These are phyloP conservation scores for Phoebastria nigripes DNA, from an alignment of 2,797 vertebrate species.

Conservation along the genomic window DNA sequence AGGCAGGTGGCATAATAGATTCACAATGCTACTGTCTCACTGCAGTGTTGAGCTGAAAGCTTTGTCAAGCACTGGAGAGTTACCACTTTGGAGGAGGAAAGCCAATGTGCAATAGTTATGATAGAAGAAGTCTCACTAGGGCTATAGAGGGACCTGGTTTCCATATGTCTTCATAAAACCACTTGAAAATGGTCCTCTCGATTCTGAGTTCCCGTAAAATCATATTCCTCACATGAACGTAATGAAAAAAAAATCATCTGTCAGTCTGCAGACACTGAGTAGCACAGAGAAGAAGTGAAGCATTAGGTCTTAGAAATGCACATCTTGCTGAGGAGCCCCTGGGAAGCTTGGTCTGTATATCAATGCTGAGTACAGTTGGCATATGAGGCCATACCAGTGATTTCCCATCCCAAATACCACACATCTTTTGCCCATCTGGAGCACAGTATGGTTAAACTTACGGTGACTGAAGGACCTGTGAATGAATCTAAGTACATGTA, in stretches of 20 bases:
- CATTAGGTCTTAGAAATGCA: neutral
- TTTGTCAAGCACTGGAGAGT: conserved; percentile 13
- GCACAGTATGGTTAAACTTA: neutral
- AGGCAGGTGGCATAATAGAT: neutral
- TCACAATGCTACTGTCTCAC: neutral
- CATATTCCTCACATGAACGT: neutral
- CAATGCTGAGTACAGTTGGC: neutral
- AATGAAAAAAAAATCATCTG: neutral
- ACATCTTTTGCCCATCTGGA: neutral
- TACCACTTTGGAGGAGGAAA: neutral
- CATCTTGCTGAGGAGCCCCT: neutral
- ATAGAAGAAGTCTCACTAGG: conserved; percentile 2
- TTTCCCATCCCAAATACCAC: neutral
- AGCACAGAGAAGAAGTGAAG: neutral
- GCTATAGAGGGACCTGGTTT: neutral
- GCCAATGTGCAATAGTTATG: neutral
- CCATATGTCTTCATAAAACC: conserved; percentile 22
- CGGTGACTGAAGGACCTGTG: neutral
- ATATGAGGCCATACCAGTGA: neutral
- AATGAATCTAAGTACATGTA: neutral
- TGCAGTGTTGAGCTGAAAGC: neutral
- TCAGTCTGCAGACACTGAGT: neutral
- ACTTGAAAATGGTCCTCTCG: neutral
- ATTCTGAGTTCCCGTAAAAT: neutral
- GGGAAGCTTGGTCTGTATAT: neutral